Percentiles rank a stretch among this genome's conserved stretches.
These are phyloP conservation scores for Suncus etruscus DNA, from an alignment of 2,113 vertebrate species.

Conservation along the genomic window DNA sequence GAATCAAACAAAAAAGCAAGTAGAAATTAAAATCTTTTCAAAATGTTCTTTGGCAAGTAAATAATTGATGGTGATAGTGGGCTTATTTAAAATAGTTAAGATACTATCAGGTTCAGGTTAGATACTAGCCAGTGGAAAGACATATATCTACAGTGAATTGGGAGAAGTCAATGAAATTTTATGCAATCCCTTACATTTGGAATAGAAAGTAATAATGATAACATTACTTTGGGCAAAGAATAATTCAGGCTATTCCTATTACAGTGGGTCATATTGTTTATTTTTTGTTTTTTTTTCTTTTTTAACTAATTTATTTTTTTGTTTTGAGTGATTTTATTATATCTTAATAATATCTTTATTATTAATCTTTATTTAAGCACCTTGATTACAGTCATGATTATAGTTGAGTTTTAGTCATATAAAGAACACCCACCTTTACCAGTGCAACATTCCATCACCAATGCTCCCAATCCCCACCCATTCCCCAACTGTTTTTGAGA, in stretches of 20 bases:
- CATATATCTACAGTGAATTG: not conserved
- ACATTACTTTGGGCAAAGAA: not conserved
- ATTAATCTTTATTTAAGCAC: too few species aligned
- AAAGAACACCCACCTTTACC: too few species aligned
- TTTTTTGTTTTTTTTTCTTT: too few species aligned
- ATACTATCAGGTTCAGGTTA: not conserved
- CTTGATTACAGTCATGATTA: too few species aligned
- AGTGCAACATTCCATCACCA: too few species aligned
- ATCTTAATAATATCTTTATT: too few species aligned
- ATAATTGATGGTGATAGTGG: not conserved
- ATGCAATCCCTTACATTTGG: not conserved
- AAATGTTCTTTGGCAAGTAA: not conserved
- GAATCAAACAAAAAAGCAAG: slow-evolving; percentile 18
- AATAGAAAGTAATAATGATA: not conserved
- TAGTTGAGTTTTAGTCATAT: too few species aligned
- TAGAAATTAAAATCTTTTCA: not conserved
- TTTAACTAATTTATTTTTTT: too few species aligned
- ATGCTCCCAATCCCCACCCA: too few species aligned
- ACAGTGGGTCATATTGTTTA: not conserved
- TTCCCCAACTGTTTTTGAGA: too few species aligned
- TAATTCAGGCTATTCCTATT: not conserved
- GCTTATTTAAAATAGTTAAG: not conserved
- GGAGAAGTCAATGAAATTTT: slow-evolving; percentile 17
- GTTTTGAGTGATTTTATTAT: too few species aligned
- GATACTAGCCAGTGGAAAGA: not conserved